Evolutionary conservation across 2,113 vertebrate species (phyloP).

Genomic region (Pandion haliaetus): DNA sequence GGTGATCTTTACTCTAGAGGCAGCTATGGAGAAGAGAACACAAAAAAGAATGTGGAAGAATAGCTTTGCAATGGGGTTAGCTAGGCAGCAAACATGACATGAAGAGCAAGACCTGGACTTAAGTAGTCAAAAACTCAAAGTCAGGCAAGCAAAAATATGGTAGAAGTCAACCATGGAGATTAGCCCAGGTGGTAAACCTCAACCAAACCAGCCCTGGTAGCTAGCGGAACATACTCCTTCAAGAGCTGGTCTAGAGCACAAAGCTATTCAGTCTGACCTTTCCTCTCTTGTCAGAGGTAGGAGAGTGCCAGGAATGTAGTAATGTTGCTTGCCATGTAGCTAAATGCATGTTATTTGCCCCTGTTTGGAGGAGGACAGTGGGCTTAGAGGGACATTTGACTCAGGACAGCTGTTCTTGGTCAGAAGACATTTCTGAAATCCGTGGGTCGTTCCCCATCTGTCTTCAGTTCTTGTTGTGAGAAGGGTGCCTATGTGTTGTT

Average conservation of each 20-base stretch:
- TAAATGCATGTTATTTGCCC: not conserved
- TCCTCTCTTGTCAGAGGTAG: not conserved
- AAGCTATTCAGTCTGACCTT: not conserved
- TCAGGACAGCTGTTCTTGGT: not conserved
- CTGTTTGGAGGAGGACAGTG: not conserved
- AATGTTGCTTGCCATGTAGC: not conserved
- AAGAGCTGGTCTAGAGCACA: not conserved
- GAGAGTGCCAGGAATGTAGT: accelerated
- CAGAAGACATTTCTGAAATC: not conserved
- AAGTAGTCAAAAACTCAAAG: not conserved
- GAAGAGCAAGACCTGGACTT: not conserved
- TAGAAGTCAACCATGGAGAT: not conserved
- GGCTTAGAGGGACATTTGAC: not conserved
- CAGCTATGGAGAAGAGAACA: not conserved
- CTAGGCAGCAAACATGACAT: not conserved
- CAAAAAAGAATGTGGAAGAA: not conserved
- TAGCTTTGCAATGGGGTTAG: not conserved
- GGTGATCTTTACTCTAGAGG: not conserved
- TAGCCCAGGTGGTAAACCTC: not conserved
- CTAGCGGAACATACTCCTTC: not conserved
- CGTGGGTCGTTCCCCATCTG: not conserved
- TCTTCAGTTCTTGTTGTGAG: not conserved
- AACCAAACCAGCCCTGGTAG: not conserved
- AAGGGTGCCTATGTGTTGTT: not conserved
- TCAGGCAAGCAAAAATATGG: not conserved